phyloP scores from a whole-genome alignment of 2,113 vertebrate genomes.

The rat (Rattus norvegicus) region DNA sequence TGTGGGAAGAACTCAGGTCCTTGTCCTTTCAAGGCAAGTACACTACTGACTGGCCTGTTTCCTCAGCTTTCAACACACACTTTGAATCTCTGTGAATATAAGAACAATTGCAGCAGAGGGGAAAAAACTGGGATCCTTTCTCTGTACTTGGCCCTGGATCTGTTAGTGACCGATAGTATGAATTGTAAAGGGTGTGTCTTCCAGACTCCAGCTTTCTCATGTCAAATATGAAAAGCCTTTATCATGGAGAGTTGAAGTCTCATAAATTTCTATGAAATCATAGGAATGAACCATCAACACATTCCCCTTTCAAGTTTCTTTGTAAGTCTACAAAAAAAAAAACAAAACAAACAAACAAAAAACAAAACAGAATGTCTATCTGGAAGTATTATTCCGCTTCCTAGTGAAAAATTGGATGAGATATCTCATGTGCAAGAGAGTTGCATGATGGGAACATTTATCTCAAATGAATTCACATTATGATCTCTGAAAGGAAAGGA shows the following conservation, averaged over 20 bases:
- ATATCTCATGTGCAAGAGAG: not conserved
- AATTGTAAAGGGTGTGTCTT: not conserved
- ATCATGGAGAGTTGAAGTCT: not conserved
- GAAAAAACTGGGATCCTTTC: not conserved
- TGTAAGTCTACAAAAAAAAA: not conserved
- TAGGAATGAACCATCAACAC: not conserved
- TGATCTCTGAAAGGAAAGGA: slow-evolving; percentile 2
- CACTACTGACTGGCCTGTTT: not conserved
- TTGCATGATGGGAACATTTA: not conserved
- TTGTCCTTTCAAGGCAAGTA: not conserved
- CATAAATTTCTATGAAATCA: not conserved
- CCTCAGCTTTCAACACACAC: not conserved
- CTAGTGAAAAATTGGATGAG: not conserved
- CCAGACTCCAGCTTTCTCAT: not conserved
- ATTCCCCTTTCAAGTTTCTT: not conserved
- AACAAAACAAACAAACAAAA: not conserved
- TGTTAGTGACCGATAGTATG: not conserved
- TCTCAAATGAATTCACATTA: not conserved
- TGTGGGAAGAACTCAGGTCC: not conserved
- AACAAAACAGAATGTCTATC: not conserved
- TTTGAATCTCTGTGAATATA: not conserved
- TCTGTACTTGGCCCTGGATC: not conserved
- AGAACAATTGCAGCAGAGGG: too few species aligned
- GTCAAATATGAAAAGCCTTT: not conserved
- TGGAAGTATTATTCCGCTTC: not conserved